These are phyloP conservation scores for Cavia porcellus DNA, from an alignment of 2,113 vertebrate genomes.

Conservation along the genomic window DNA sequence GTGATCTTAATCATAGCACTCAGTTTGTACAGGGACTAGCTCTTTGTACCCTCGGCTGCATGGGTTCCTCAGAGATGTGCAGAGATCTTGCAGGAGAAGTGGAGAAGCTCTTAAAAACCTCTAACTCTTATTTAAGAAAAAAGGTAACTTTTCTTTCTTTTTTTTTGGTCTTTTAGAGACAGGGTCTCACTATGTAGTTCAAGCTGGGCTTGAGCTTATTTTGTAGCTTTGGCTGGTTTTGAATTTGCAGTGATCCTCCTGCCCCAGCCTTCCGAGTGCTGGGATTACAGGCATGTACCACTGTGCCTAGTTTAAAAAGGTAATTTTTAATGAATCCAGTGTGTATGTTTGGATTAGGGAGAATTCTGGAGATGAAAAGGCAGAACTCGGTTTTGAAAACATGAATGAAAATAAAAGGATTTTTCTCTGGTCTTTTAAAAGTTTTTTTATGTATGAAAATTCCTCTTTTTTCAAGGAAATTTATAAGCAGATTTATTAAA, in stretches of 20 bases:
- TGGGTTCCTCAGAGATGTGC: slow-evolving; percentile 99
- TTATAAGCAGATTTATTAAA: slow-evolving; percentile 3
- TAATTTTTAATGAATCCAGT: slow-evolving; percentile 82
- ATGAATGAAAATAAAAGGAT: not conserved
- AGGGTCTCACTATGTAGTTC: no score
- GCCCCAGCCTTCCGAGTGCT: no score
- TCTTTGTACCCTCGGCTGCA: slow-evolving; percentile 98
- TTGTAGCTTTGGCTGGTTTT: no score
- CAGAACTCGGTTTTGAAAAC: slow-evolving; percentile 55
- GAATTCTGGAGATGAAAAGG: slow-evolving; percentile 7
- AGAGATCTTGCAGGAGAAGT: slow-evolving; percentile 99
- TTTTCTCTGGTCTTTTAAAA: slow-evolving; percentile 62
- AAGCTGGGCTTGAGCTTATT: no score
- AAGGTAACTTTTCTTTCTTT: slow-evolving; percentile 90
- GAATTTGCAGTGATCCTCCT: no score
- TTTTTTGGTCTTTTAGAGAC: not conserved
- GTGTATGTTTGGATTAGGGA: slow-evolving; percentile 18
- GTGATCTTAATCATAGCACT: slow-evolving; percentile 99
- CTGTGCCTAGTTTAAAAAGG: slow-evolving; percentile 91
- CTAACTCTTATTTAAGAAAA: slow-evolving; percentile 99
- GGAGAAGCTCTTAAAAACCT: slow-evolving; percentile 99
- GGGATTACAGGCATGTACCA: no score
- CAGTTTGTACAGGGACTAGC: slow-evolving; percentile 99
- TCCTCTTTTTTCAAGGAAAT: slow-evolving; percentile 57
- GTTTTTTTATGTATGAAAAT: not conserved